Evolutionary conservation across 2,888 invertebrate species (phyloP).

Genomic region (Callimorpha dominula): DNA sequence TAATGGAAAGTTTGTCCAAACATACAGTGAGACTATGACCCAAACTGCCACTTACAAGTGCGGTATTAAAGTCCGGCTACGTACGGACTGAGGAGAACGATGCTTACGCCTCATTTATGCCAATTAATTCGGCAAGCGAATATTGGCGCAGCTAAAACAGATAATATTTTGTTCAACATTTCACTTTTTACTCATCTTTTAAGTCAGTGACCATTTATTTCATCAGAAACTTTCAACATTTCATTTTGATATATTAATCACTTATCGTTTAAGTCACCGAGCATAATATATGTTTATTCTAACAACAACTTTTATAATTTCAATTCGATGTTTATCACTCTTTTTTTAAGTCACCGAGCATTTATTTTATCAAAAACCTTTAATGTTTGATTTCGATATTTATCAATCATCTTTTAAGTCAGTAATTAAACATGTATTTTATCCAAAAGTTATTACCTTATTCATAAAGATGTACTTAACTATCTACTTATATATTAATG

Average conservation of each 20-base stretch:
- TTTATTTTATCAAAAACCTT: background rate
- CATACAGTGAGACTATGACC: conserved; percentile 66
- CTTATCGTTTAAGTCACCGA: background rate
- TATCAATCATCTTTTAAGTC: background rate
- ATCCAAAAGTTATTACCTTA: background rate
- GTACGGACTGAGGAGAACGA: conserved; percentile 59
- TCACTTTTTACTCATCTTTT: conserved; percentile 18
- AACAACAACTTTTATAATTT: too few species aligned
- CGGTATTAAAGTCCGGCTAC: conserved; percentile 68
- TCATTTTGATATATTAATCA: background rate
- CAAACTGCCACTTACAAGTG: conserved; percentile 76
- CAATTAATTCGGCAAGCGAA: conserved; percentile 83
- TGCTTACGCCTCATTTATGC: conserved; percentile 78
- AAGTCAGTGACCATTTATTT: conserved; percentile 21
- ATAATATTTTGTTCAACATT: conserved; percentile 66
- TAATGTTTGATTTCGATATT: background rate
- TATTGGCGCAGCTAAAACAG: conserved; percentile 85
- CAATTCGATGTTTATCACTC: too few species aligned
- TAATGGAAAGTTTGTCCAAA: conserved; percentile 70
- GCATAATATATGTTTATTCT: too few species aligned
- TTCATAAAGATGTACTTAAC: background rate
- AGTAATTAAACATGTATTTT: background rate
- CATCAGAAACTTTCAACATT: conserved; percentile 8
- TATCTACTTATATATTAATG: too few species aligned
- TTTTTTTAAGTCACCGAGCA: background rate